Evolutionary conservation across 2,113 vertebrate species (phyloP), one percentile per base, ranked within the genome.

Genomic region (Petrocephalus microphthalmus): DNA sequence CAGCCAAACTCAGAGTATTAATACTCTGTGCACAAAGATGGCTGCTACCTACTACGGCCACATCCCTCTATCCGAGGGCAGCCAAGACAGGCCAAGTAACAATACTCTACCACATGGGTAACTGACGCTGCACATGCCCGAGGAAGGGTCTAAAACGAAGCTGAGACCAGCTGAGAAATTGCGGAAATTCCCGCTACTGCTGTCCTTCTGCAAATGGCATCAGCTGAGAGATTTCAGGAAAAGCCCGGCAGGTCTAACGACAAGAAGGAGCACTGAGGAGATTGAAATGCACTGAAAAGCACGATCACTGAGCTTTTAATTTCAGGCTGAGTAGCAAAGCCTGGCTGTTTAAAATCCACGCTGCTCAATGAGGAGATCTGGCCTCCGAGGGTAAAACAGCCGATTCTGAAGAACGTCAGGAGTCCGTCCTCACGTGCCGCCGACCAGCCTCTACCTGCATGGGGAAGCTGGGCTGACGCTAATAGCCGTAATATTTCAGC

Each of bases 221-320:
- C 37, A 83, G 8, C 13, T 15, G 45, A 25, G 22, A 25, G 49
- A n/a, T 89, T 78, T 86, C 84, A 47, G 45, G 33, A 47, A 47
- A 25, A 51, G 51, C 52, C 45, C 57, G 15, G 47, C n/a, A 52
- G 49, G 37, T 19, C 52, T 86, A 86, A 89, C 78, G 60, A 85
- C 7, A 20, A 78, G 47, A 22, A n/a, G 47, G 83, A 19, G 45
- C 13, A 4, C 17, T 67, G 51, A 54, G 60, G 88, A 52, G 29
- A 85, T 54, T 51, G 83, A 37, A 71, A 74, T 71, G 60, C 60
- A 78, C 47, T 13, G 83, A 86, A 89, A 85, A 74, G 83, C 6
- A 54, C 17, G 25, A 78, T 45, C 19, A 25, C 64, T 86, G 33
- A 33, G 71, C 2, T 17, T 86, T n/a, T 45, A 86, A 86, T 86